Conservation (phyloP, 2,888 invertebrate species). For the Dimorphilus gyrociliatus region DNA sequence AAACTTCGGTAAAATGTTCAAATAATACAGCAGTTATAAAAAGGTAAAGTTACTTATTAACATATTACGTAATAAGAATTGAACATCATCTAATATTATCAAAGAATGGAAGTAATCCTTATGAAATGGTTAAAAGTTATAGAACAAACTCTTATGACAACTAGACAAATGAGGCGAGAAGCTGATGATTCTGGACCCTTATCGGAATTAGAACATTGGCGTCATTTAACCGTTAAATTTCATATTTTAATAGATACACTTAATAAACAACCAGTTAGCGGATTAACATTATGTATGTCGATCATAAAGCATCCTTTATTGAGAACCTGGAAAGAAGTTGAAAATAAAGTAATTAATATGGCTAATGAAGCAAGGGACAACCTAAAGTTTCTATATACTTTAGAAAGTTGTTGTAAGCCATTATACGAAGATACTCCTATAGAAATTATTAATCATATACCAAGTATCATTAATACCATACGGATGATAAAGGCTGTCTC, state of each 20-base stretch:
- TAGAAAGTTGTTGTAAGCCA: conserved; percentile 34
- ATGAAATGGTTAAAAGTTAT: too few relatives aligned
- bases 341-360: conserved; percentile 28
- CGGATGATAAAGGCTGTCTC: conserved; percentile 33
- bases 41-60: too few relatives aligned
- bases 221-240: conserved; percentile 23
- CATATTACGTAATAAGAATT: too few relatives aligned
- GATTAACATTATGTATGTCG: neutral
- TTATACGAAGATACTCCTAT: conserved; percentile 34
- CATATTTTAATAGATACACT: neutral
- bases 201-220: conserved; percentile 34
- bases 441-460: conserved; percentile 26
- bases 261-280: neutral
- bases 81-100: too few relatives aligned
- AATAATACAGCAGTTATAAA: too few relatives aligned
- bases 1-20: too few relatives aligned
- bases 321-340: conserved; percentile 27
- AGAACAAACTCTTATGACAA: too few relatives aligned
- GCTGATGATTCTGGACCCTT: conserved; percentile 61
- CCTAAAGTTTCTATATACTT: conserved; percentile 30
- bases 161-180: conserved; percentile 63
- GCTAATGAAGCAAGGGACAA: conserved; percentile 36
- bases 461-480: conserved; percentile 31
- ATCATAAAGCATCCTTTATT: conserved; percentile 7
- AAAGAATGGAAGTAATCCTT: too few relatives aligned